phyloP scores from a whole-genome alignment of 2,888 invertebrate species.

The Ophion costatus region DNA sequence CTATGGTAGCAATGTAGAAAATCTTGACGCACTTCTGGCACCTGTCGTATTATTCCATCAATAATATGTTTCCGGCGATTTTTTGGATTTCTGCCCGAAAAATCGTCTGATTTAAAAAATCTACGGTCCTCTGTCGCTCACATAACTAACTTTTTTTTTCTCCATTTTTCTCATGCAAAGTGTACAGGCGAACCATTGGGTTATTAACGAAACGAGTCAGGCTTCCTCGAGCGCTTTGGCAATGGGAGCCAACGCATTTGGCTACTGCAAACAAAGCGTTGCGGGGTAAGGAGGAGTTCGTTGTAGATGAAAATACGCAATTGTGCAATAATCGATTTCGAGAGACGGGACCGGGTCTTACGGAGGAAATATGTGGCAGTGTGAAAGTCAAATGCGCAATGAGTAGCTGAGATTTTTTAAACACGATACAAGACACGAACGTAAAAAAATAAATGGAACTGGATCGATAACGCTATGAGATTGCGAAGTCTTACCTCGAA shows the following conservation, averaged over 20 bases:
- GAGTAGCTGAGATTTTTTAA: background rate
- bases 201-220: background rate
- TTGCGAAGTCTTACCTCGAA: background rate
- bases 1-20: background rate
- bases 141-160: background rate
- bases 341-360: background rate
- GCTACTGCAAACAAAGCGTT: background rate
- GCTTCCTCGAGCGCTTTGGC: background rate
- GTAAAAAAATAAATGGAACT: background rate
- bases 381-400: slow-evolving; percentile 12
- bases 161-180: background rate
- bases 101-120: background rate
- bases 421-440: background rate
- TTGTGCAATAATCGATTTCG: background rate
- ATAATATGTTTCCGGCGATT: background rate
- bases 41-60: background rate
- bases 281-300: background rate
- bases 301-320: background rate
- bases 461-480: background rate
- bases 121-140: background rate
- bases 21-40: background rate
- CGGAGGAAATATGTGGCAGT: background rate
- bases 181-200: too few relatives aligned
- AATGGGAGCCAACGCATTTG: background rate
- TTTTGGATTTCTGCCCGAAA: background rate